Base-by-base conservation (phyloP, 1,140 invertebrate genomes). In the Drosophila virilis region DNA sequence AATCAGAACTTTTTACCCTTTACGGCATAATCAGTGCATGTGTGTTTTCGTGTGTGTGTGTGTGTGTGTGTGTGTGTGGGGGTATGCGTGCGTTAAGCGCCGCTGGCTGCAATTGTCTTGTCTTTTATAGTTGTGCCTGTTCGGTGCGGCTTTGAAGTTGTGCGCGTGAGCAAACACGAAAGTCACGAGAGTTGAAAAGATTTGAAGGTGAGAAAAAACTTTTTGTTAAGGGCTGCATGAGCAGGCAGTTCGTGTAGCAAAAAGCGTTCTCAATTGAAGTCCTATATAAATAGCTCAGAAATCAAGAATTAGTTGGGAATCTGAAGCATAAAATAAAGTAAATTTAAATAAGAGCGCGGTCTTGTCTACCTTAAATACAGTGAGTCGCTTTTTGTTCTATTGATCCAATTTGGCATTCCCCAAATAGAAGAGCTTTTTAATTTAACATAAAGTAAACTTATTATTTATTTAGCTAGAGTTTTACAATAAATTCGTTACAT, bases 1-100 rank as follows among this genome's bases (percentile, higher is more conserved):
- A 88, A 88, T 88, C 84, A 88, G 79, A 88, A 83, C 84, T 88
- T 88, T 88, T 78, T 73, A 88, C 83, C 83, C 83, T 88, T 88
- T 88, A 89, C 67, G 69, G 70, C 80, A 88, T 89, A 88, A 88
- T 88, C 84, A 89, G 80, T 78, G 80, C 73, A 68, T 54, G 74
- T 73, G 71, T 57, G 58, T 45, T n/a, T 33, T 22, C 48, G 71
- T 37, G 52, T 43, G 42, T 51, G 45, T 5, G 40, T 70, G 52
- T 8, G 15, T 55, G 66, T 69, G 54, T 55, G 66, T 40, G 54
- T 59, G 64, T 43, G 57, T 45, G 17, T 17, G 32, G 40, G 61
- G 33, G 48, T 45, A 45, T 45, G 52, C 32, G 37, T 33, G 40
- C 37, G 35, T 62, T 60, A 50, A 80, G 67, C 51, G 80, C 80